These are phyloP conservation scores for Thymelicus acteon DNA, from an alignment of 2,888 invertebrate genomes.

Conservation along the genomic window DNA sequence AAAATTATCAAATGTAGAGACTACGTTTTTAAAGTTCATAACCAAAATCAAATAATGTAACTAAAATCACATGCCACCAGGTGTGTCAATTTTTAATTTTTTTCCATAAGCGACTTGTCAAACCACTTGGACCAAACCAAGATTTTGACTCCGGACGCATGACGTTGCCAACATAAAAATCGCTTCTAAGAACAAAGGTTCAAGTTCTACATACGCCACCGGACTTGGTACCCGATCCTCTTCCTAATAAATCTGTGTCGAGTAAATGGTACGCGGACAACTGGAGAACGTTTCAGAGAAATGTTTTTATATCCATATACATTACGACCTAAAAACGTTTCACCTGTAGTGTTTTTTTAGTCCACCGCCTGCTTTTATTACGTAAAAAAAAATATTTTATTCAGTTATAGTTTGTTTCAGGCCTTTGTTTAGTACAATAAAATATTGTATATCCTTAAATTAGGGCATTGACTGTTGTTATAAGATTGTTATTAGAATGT, in stretches of 20 bases:
- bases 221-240: slow-evolving; percentile 61
- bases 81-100: neutral
- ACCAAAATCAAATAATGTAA: too few relatives aligned
- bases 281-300: slow-evolving; percentile 33
- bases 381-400: too few relatives aligned
- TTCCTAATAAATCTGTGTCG: slow-evolving; percentile 52
- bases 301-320: slow-evolving; percentile 22
- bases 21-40: too few relatives aligned
- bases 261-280: slow-evolving; percentile 33
- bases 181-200: slow-evolving; percentile 75
- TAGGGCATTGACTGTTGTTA: too few relatives aligned
- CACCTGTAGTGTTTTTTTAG: slow-evolving; percentile 31
- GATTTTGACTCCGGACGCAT: slow-evolving; percentile 70
- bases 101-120: neutral
- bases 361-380: slow-evolving; percentile 17
- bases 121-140: slow-evolving; percentile 57
- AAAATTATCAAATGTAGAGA: too few relatives aligned
- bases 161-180: slow-evolving; percentile 73
- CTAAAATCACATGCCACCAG: too few relatives aligned
- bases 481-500: too few relatives aligned
- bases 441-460: too few relatives aligned
- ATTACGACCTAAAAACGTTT: slow-evolving; percentile 25
- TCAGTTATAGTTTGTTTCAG: neutral
- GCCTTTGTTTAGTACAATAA: neutral
- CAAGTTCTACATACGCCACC: slow-evolving; percentile 70